phyloP scores from a whole-genome alignment of 92 coral and sea anemone genomes.

The Pocillopora meandrina region DNA sequence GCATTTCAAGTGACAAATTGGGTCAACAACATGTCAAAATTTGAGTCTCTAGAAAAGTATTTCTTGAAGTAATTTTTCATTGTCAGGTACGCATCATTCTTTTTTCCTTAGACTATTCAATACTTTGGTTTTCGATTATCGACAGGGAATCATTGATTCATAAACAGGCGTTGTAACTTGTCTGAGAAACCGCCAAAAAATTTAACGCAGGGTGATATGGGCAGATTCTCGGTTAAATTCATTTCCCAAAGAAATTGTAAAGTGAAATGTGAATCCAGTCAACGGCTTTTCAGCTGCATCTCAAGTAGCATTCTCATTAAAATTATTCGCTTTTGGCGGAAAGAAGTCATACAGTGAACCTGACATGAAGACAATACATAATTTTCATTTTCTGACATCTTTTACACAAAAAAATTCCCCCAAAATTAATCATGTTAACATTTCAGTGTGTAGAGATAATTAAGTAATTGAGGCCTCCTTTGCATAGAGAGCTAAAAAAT shows the following conservation, averaged over 20 bases:
- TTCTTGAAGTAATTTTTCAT: neutral
- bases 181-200: neutral
- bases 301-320: no score
- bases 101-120: neutral
- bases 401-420: neutral
- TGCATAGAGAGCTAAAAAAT: neutral
- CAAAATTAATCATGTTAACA: slow-evolving; percentile 2
- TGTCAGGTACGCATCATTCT: neutral
- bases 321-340: no score
- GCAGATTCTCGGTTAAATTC: neutral
- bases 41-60: no score
- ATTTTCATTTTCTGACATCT: neutral
- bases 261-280: no score
- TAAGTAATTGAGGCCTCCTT: neutral
- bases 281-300: no score
- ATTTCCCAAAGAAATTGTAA: no score
- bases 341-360: neutral
- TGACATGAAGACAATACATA: neutral
- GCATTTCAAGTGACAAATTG: no score
- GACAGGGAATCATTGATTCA: neutral
- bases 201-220: neutral
- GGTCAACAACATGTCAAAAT: no score
- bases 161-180: neutral
- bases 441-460: slow-evolving; percentile 18
- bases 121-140: neutral